These are phyloP conservation scores for Oenanthe melanoleuca DNA, from an alignment of 2,113 vertebrate species.

Conservation along the genomic window DNA sequence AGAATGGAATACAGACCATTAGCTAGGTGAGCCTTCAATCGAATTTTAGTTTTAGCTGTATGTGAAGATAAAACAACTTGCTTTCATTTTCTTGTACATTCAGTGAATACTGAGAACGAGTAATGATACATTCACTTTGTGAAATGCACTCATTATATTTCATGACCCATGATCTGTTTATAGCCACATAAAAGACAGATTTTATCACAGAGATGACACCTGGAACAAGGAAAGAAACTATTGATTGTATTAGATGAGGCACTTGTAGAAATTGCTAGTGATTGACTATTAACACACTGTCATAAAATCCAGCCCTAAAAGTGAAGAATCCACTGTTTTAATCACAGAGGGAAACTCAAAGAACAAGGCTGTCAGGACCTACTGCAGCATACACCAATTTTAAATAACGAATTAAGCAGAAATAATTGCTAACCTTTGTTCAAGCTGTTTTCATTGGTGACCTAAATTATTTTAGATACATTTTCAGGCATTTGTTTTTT, in stretches of 20 bases:
- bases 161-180: not conserved
- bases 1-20: not conserved
- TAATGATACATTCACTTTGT: not conserved
- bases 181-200: not conserved
- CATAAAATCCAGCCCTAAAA: not conserved
- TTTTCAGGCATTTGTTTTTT: not conserved
- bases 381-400: not conserved
- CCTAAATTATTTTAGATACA: not conserved
- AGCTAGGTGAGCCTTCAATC: not conserved
- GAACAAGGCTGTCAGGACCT: not conserved
- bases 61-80: not conserved
- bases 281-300: constrained; percentile 7
- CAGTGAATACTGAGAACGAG: not conserved
- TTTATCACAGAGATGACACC: not conserved
- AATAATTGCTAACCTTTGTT: not conserved
- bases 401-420: not conserved
- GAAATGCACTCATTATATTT: constrained; percentile 26
- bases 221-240: not conserved
- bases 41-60: not conserved
- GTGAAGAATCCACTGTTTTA: not conserved
- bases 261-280: constrained; percentile 11
- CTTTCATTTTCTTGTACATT: constrained; percentile 1
- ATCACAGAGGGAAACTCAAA: not conserved
- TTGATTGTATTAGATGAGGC: constrained; percentile 1
- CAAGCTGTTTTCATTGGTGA: not conserved